Percentiles rank a stretch among this genome's conserved stretches.
Conservation (phyloP, 2,113 vertebrate species). For the Hydrolagus affinis region DNA sequence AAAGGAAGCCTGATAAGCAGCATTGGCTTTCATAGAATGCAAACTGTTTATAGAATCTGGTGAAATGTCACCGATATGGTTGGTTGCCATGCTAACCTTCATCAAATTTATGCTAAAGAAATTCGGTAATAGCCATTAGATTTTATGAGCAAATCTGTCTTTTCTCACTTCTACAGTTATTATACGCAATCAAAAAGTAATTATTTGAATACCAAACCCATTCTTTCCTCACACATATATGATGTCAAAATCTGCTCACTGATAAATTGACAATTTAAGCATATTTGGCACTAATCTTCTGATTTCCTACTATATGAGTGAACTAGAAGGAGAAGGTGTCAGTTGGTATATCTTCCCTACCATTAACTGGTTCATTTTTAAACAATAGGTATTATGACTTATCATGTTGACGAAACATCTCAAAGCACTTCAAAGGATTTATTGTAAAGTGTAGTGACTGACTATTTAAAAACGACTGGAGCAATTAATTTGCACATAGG, state of each 20-base stretch:
- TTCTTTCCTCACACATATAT: neutral
- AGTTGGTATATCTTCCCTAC: neutral
- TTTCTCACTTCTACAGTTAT: constrained; percentile 16
- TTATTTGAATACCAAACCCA: neutral
- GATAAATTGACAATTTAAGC: constrained; percentile 15
- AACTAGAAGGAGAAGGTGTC: neutral
- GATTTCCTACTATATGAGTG: neutral
- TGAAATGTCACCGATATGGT: neutral
- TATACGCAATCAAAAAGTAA: constrained; percentile 5
- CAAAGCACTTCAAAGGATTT: too few relatives aligned
- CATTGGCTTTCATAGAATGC: too few relatives aligned
- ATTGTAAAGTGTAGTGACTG: too few relatives aligned
- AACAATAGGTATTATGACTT: too few relatives aligned
- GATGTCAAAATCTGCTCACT: neutral
- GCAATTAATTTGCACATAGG: too few relatives aligned
- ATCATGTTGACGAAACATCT: too few relatives aligned
- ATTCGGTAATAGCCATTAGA: neutral
- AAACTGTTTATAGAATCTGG: neutral
- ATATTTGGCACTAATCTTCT: neutral
- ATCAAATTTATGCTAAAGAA: neutral
- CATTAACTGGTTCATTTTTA: neutral
- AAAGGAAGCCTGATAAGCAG: too few relatives aligned
- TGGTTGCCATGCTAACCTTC: neutral
- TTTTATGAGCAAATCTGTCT: neutral
- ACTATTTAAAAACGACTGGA: too few relatives aligned